These are phyloP conservation scores for Drosophila seguyi DNA, from an alignment of 1,140 invertebrate genomes.

Conservation along the genomic window DNA sequence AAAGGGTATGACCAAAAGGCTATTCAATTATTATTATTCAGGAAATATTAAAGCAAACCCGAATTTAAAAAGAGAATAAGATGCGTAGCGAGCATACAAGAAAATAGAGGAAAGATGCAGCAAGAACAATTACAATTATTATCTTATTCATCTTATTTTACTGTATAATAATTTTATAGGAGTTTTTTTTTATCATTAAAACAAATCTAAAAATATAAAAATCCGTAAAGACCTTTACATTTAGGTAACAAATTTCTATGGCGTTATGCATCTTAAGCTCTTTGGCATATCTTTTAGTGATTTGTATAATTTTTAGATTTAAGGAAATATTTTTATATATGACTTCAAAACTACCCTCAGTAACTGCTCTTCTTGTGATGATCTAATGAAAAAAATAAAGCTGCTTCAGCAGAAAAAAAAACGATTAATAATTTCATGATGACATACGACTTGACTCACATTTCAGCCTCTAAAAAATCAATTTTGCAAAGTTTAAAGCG, in stretches of 20 bases:
- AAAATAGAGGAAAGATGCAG: no score
- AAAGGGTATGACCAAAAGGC: constrained; percentile 4
- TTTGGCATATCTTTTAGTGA: neutral
- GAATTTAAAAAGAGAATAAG: neutral
- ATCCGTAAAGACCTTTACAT: no score
- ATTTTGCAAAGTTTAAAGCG: constrained; percentile 7
- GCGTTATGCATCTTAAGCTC: neutral
- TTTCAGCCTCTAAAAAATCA: neutral
- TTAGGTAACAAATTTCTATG: no score
- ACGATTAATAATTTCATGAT: neutral
- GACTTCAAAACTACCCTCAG: neutral
- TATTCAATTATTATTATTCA: constrained; percentile 6
- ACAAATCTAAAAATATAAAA: no score
- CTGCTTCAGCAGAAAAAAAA: neutral
- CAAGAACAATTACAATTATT: no score
- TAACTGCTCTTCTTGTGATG: neutral
- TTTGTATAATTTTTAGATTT: neutral
- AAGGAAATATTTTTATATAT: neutral
- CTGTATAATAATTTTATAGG: no score
- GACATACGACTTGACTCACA: constrained; percentile 8
- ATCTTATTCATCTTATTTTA: no score
- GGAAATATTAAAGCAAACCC: neutral
- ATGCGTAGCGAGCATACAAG: neutral
- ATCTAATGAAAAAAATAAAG: neutral
- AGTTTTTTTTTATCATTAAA: no score